These are phyloP conservation scores for Nemurella pictetii DNA, from an alignment of 2,888 invertebrate genomes.

Conservation along the genomic window DNA sequence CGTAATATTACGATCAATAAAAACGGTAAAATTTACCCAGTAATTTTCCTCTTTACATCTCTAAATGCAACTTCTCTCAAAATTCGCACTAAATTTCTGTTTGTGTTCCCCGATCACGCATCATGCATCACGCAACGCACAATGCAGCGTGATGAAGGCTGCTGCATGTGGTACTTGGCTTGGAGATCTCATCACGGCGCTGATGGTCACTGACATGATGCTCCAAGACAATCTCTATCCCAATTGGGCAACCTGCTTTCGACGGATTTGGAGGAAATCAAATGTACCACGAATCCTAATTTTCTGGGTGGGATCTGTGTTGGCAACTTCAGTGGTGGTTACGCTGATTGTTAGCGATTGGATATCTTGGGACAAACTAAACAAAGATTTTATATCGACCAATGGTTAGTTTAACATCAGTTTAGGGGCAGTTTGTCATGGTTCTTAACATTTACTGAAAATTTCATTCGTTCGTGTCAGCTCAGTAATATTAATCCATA, in stretches of 20 bases:
- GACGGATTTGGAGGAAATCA: conserved; percentile 51
- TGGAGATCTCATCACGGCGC: conserved; percentile 57
- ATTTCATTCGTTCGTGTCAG: neutral
- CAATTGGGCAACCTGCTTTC: conserved; percentile 51
- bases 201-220: conserved; percentile 60
- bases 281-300: conserved; percentile 53
- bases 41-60: too few relatives aligned
- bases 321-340: conserved; percentile 53
- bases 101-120: too few relatives aligned
- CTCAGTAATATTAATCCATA: neutral
- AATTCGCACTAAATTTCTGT: too few relatives aligned
- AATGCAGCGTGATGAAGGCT: conserved; percentile 54
- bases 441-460: neutral
- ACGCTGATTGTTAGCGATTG: conserved; percentile 55
- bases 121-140: too few relatives aligned
- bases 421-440: too few relatives aligned
- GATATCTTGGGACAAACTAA: conserved; percentile 56
- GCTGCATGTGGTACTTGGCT: conserved; percentile 58
- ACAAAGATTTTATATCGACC: conserved; percentile 54
- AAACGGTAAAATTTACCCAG: too few relatives aligned
- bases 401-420: conserved; percentile 46
- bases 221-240: conserved; percentile 57
- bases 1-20: too few relatives aligned
- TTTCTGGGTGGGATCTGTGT: conserved; percentile 54
- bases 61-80: too few relatives aligned